Evolutionary conservation across 2,113 vertebrate genomes (phyloP), one percentile per base, ranked within the genome.

Genomic region (Pandion haliaetus): DNA sequence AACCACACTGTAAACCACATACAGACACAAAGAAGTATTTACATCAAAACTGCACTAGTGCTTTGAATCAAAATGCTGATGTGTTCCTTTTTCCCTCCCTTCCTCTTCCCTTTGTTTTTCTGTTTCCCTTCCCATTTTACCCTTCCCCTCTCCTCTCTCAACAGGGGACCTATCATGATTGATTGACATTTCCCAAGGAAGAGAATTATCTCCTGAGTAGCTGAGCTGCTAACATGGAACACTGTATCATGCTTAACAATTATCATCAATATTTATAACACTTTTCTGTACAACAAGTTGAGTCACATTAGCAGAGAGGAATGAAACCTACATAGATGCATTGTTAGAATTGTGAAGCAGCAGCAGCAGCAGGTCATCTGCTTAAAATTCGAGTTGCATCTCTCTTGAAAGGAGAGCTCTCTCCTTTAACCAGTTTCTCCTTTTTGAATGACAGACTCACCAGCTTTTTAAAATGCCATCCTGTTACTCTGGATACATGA

Each of bases 231-330:
- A 62, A 36, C 73, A 49, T 8, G 9, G 31, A 76, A 82, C 44
- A 57, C 38, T 79, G 19, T 63, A 79, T 49, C 50, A 57, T 79
- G 11, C 55, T 95, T 93, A 93, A 87, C 16, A 85, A 67, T 87
- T 89, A 44, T 32, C 44, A 94, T 89, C 69, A 96, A 87, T 57
- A 84, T 94, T 90, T 91, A 87, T 87, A 85, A 76, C 47, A 72
- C 20, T 82, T 89, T 79, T 70, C 72, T 66, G 47, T 59, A 78
- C 47, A 59, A 50, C 47, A 79, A 82, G 40, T 67, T 87, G 57
- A 89, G 78, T 59, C 73, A 82, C 44, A 87, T 82, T 93, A 93
- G 40, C 52, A 95, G 65, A 76, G 11, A 85, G 44, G 21, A 93
- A 38, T 69, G 61, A 90, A 87, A 90, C 31, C 9, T 71, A 58